Evolutionary conservation across 2,113 vertebrate species (phyloP).

Genomic region (Procavia capensis): DNA sequence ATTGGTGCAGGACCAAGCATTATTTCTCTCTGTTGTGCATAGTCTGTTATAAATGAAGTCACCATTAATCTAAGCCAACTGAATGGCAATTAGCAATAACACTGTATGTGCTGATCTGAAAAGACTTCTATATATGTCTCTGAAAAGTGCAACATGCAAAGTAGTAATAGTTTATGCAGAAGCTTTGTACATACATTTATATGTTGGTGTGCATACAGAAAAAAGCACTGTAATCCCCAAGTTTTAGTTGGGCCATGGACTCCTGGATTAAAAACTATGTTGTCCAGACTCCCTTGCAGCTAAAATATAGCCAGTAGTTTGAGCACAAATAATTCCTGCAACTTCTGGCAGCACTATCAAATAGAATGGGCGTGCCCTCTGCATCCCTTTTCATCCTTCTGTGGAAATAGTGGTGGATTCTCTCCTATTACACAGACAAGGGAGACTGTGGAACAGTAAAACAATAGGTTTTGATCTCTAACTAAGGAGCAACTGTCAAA

Average conservation of each 20-base stretch:
- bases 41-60: neutral
- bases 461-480: neutral
- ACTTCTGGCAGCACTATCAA: neutral
- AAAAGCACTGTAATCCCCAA: neutral
- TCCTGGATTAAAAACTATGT: neutral
- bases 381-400: neutral
- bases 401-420: neutral
- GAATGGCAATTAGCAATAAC: neutral
- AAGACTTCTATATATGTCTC: neutral
- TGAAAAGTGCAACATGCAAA: neutral
- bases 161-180: neutral
- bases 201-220: neutral
- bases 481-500: neutral
- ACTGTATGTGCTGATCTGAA: neutral
- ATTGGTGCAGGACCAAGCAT: neutral
- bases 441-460: neutral
- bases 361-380: neutral
- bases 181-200: neutral
- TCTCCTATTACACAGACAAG: neutral
- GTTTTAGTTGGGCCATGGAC: neutral
- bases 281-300: conserved; percentile 13
- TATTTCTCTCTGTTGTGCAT: neutral
- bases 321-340: neutral
- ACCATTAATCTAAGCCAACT: neutral
- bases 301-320: neutral